Conservation (phyloP, 2,797 vertebrate species). For the Squalus acanthias region DNA sequence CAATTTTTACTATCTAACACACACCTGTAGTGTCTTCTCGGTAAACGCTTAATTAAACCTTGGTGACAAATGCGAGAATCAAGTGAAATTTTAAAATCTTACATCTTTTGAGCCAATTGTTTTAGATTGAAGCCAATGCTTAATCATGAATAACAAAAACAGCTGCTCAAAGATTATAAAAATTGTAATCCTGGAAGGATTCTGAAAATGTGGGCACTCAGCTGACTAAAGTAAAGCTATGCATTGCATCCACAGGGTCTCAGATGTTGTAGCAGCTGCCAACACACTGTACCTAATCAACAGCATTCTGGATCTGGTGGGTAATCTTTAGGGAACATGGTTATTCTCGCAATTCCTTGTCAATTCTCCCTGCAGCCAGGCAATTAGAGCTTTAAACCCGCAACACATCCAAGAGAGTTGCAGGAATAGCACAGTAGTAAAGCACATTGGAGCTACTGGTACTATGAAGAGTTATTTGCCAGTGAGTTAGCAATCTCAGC, state of each 20-base stretch:
- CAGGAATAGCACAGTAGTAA: too few relatives aligned
- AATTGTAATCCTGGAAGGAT: not conserved
- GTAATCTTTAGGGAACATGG: not conserved
- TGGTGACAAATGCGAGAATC: not conserved
- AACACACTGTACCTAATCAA: not conserved
- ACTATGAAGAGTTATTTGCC: not conserved
- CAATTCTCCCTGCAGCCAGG: not conserved
- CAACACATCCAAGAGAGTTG: not conserved
- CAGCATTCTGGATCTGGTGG: not conserved
- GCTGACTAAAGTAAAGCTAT: not conserved
- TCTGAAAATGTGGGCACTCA: not conserved
- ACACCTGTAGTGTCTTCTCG: not conserved
- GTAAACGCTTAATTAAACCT: not conserved
- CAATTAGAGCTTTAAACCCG: not conserved
- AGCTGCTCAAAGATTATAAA: not conserved
- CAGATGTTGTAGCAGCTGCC: not conserved
- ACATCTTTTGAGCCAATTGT: not conserved
- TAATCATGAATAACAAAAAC: not conserved
- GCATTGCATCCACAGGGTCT: not conserved
- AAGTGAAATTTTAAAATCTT: not conserved
- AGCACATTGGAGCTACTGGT: not conserved
- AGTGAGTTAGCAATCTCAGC: not conserved
- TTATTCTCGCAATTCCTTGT: not conserved
- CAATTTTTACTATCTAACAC: not conserved
- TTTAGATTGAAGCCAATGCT: not conserved